Evolutionary conservation across 2,113 vertebrate species (phyloP).

Genomic region (Rattus rattus): DNA sequence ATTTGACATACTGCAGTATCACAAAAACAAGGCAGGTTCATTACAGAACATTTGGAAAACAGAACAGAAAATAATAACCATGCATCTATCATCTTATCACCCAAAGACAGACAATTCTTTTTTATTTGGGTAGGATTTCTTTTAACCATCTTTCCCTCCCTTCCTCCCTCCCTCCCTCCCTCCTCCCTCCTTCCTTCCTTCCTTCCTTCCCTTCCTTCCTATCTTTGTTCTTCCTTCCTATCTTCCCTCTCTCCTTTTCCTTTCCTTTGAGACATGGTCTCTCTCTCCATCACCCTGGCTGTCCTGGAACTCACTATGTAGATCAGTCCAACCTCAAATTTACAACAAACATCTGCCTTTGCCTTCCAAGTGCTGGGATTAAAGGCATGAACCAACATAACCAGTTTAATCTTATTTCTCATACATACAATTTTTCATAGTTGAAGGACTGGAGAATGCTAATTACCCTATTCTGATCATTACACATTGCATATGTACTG

Average conservation of each 20-base stretch:
- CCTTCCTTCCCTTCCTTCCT: neutral
- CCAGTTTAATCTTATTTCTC: neutral
- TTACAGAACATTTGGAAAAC: slow-evolving; percentile 15
- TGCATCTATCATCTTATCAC: neutral
- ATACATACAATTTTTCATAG: neutral
- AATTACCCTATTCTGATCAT: neutral
- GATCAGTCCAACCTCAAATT: neutral
- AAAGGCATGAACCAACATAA: neutral
- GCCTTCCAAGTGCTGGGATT: neutral
- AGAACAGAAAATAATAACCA: neutral
- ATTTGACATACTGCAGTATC: neutral
- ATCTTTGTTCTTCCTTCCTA: too few relatives aligned
- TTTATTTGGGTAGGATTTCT: neutral
- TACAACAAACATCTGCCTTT: neutral
- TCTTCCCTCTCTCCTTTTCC: neutral
- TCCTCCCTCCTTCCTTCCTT: too few relatives aligned
- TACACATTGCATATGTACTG: neutral
- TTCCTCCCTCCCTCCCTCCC: neutral
- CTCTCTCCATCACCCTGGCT: neutral
- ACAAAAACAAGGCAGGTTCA: neutral
- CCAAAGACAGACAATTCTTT: neutral
- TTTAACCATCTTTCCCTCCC: neutral
- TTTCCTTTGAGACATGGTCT: neutral
- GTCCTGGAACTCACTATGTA: neutral
- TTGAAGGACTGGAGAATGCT: neutral